Base-by-base conservation (phyloP, 1,140 invertebrate species). In the Ylistrum balloti region DNA sequence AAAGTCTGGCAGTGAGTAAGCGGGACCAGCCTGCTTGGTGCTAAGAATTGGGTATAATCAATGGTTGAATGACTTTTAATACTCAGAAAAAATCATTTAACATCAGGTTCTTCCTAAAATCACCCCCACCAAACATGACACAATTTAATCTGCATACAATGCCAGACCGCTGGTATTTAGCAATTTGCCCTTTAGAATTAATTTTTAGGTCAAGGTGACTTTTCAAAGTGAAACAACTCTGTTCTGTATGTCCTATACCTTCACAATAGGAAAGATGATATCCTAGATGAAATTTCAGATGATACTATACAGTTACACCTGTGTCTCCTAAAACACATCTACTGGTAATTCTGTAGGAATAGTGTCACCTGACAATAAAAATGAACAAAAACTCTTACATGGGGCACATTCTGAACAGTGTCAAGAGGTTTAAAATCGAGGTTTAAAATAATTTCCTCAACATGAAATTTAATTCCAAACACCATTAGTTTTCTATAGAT, bases 161-260 rank as follows among this genome's bases (percentile, higher is more conserved):
- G 0, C 20, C 9, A 13, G 1, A 15, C 41, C 56, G 0, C 5
- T 28, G 56, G 56, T 17, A 74, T 74, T 74, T 74, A 28, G 11
- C n/a, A 74, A 28, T 74, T 74, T 74, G 56, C 28, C 56, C 56
- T 74, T 74, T 74, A 74, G 56, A 74, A 28, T 74, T 74, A 74
- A 74, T 74, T 74, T 74, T 74, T 74, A n/a, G 56, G 56, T 74
- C 56, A 74, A n/a, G 56, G 56, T 74, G 56, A 74, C 56, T n/a
- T 74, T 74, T 74, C 56, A 74, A 74, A n/a, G 56, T 74, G 56
- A 74, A 74, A 74, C 56, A 74, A n/a, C 56, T 74, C 56, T 28
- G 9, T 74, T 74, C 56, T 74, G 56, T 28, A n/a, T 11, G 56
- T 74, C 56, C 56, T 74, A n/a, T 74, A 74, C 11, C 56, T 3